phyloP scores from a whole-genome alignment of 2,797 vertebrate species.

The Sarcophilus harrisii region DNA sequence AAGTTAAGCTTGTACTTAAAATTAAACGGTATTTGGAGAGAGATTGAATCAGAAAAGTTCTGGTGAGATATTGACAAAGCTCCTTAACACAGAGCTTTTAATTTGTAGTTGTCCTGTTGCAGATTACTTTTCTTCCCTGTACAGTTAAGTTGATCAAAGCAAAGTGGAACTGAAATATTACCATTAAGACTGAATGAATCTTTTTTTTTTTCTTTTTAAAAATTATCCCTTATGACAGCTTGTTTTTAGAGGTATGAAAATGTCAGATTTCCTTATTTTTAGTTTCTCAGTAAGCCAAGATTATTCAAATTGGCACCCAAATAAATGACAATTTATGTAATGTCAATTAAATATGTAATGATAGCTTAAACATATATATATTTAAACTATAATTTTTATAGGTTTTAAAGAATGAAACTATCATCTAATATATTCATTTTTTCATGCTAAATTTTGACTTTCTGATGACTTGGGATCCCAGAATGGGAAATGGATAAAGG shows the following conservation, averaged over 20 bases:
- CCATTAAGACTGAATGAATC: not conserved
- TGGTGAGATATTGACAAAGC: not conserved
- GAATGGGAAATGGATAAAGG: slow-evolving; percentile 22
- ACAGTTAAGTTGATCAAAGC: not conserved
- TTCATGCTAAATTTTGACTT: slow-evolving; percentile 41
- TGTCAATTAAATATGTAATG: no score
- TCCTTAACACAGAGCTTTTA: not conserved
- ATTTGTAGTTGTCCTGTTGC: not conserved
- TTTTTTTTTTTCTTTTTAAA: not conserved
- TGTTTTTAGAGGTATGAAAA: slow-evolving; percentile 45
- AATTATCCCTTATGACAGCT: not conserved
- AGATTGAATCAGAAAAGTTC: not conserved
- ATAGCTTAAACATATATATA: not conserved
- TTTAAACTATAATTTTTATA: not conserved
- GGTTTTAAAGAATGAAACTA: slow-evolving; percentile 47
- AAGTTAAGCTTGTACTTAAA: not conserved
- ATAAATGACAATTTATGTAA: no score
- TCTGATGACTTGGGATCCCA: slow-evolving; percentile 58
- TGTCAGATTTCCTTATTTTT: not conserved
- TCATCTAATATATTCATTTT: slow-evolving; percentile 16
- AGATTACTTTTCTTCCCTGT: not conserved
- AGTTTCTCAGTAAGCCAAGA: slow-evolving; percentile 23
- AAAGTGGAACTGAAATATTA: not conserved
- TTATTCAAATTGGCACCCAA: slow-evolving; percentile 1
- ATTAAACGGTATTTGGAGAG: not conserved